Percentiles rank a stretch among this genome's conserved stretches.
Conservation (phyloP, 1,140 invertebrate species). For the Drosophila nigrodunni region DNA sequence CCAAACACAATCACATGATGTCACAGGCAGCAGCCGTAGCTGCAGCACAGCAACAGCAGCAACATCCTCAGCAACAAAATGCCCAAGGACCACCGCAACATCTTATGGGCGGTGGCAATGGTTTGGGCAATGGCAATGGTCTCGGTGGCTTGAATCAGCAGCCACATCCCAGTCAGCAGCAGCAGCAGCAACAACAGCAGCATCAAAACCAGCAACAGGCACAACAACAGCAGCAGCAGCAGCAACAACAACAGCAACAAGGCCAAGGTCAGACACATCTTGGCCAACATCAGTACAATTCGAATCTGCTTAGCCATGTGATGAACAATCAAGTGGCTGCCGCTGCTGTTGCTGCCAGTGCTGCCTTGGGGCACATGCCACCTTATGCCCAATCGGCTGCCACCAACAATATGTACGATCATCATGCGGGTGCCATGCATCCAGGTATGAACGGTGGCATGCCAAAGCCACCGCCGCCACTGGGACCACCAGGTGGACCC, state of each 20-base stretch:
- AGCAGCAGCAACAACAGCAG: constrained; percentile 64
- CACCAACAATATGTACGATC: constrained; percentile 73
- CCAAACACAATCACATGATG: constrained; percentile 83
- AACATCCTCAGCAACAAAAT: constrained; percentile 71
- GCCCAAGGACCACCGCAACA: constrained; percentile 72
- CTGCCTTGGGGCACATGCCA: constrained; percentile 75
- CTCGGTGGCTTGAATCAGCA: constrained; percentile 51
- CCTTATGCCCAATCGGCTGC: constrained; percentile 63
- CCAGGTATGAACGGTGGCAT: constrained; percentile 81
- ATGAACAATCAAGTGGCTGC: constrained; percentile 70
- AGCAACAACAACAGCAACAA: constrained; percentile 67
- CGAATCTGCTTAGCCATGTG: constrained; percentile 78
- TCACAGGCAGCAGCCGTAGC: constrained; percentile 76
- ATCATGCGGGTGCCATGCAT: constrained; percentile 74
- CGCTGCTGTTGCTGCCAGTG: constrained; percentile 66
- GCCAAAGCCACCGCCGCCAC: constrained; percentile 72
- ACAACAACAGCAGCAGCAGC: constrained; percentile 67
- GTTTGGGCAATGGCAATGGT: constrained; percentile 68
- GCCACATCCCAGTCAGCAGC: constrained; percentile 57
- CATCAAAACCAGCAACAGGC: constrained; percentile 63
- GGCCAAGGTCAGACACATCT: constrained; percentile 59
- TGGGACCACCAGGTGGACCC: constrained; percentile 67
- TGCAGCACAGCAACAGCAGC: constrained; percentile 72
- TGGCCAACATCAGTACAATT: constrained; percentile 73
- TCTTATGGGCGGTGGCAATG: constrained; percentile 71